Evolutionary conservation across 2,113 vertebrate species (phyloP).

Genomic region (Daphoenositta chrysoptera): DNA sequence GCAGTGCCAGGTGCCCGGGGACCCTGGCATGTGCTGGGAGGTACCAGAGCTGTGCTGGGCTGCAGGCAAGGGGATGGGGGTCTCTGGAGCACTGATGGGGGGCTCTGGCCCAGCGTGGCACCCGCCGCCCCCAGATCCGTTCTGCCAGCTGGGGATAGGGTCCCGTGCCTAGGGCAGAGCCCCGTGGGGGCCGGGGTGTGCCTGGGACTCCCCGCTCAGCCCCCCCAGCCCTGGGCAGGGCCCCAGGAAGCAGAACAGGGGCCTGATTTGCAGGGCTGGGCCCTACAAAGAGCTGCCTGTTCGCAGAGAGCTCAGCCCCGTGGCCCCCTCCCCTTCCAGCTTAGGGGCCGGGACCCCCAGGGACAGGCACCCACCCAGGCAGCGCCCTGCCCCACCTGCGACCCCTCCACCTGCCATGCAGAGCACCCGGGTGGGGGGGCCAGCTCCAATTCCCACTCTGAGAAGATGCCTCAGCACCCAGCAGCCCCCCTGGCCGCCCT

Average conservation of each 20-base stretch:
- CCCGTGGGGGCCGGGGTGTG: rapidly evolving
- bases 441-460: background rate
- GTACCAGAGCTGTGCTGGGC: background rate
- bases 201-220: no score
- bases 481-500: rapidly evolving
- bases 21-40: background rate
- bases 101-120: background rate
- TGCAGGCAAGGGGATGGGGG: background rate
- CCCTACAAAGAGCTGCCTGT: background rate
- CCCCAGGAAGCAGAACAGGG: background rate
- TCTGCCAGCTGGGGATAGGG: background rate
- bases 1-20: background rate
- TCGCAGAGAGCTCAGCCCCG: background rate
- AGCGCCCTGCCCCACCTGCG: background rate
- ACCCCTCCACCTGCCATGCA: background rate
- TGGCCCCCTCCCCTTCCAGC: rapidly evolving
- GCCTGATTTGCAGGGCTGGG: background rate
- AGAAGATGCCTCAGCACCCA: background rate
- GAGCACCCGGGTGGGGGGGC: rapidly evolving
- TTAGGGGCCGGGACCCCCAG: rapidly evolving
- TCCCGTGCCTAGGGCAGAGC: rapidly evolving
- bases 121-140: rapidly evolving
- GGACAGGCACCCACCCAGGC: background rate
- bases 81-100: background rate
- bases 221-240: background rate